Percentiles rank a stretch among this genome's conserved stretches.
phyloP scores from a whole-genome alignment of 2,113 vertebrate genomes.

The Nothocercus nigrocapillus region DNA sequence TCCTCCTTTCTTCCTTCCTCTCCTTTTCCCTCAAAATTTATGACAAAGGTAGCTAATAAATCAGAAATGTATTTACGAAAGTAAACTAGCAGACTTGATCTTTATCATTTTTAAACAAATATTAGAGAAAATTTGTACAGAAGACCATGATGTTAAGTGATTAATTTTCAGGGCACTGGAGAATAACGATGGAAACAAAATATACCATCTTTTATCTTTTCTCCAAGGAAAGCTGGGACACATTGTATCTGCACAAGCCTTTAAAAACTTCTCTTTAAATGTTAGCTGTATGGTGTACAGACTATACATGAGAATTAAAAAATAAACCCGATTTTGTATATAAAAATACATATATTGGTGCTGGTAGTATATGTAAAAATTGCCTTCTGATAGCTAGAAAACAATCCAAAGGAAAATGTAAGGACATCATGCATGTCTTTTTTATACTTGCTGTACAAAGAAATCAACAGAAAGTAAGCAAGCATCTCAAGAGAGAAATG shows the following conservation, averaged over 20 bases:
- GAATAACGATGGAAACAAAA: not conserved
- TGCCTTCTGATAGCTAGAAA: not conserved
- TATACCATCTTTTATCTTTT: not conserved
- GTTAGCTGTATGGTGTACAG: accelerated
- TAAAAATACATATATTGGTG: not conserved
- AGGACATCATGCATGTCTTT: not conserved
- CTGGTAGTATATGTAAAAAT: not conserved
- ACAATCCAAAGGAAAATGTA: not conserved
- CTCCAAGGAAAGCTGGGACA: not conserved
- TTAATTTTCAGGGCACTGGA: not conserved
- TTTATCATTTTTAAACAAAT: not conserved
- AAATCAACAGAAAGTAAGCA: not conserved
- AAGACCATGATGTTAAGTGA: not conserved
- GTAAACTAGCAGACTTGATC: not conserved
- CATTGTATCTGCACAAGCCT: not conserved
- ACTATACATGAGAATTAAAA: not conserved
- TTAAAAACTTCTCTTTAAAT: not conserved
- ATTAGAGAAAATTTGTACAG: not conserved
- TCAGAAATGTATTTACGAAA: not conserved
- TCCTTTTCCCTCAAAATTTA: not conserved
- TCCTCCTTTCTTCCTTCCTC: not conserved
- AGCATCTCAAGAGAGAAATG: not conserved
- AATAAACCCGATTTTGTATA: not conserved
- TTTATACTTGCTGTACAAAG: not conserved
- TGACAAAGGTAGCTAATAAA: not conserved